Conservation (phyloP, 1,140 invertebrate genomes). For the Macrotrachela quadricornifera region DNA sequence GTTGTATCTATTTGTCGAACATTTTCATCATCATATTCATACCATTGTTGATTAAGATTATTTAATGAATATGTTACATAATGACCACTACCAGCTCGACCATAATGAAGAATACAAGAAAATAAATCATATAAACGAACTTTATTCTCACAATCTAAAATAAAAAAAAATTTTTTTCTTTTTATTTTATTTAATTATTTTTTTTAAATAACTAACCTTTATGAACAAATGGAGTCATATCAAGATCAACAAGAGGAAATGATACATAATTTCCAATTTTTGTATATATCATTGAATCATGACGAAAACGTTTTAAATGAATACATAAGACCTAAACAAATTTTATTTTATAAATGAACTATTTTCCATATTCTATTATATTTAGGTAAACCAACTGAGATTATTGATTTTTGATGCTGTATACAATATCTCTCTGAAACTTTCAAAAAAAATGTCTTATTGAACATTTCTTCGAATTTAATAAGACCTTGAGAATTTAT, state of each 20-base stretch:
- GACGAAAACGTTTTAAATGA: conserved; percentile 83
- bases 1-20: conserved; percentile 58
- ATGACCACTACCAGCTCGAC: conserved; percentile 57
- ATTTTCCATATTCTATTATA: too few relatives aligned
- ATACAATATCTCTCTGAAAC: too few relatives aligned
- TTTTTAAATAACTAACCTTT: conserved; percentile 37
- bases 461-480: too few relatives aligned
- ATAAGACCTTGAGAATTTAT: too few relatives aligned
- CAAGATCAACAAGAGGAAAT: conserved; percentile 70
- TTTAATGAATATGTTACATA: conserved; percentile 81
- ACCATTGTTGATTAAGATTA: conserved; percentile 56
- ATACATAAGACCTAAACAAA: conserved; percentile 60
- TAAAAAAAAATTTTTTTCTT: background rate
- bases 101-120: conserved; percentile 89
- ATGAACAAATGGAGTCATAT: conserved; percentile 71
- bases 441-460: too few relatives aligned
- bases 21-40: conserved; percentile 79
- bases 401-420: too few relatives aligned
- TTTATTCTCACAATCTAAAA: conserved; percentile 44
- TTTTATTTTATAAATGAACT: too few relatives aligned
- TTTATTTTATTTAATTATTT: background rate
- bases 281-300: conserved; percentile 70
- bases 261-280: conserved; percentile 77
- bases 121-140: conserved; percentile 65
- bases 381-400: too few relatives aligned